Base-by-base conservation (phyloP, 2,888 invertebrate genomes). In the Drosophila borborema region DNA sequence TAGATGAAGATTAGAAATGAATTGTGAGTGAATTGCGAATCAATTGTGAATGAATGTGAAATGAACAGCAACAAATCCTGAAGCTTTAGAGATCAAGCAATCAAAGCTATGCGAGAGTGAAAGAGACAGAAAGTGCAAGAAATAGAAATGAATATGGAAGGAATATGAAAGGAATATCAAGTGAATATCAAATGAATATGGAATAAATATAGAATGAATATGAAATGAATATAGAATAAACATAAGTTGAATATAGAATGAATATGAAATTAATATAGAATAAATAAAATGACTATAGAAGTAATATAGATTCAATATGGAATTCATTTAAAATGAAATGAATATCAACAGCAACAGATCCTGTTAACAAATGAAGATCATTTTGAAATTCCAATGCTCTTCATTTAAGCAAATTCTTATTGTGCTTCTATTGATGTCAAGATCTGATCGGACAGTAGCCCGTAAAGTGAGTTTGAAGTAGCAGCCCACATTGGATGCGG, bases 371-470 rank as follows among this genome's bases (percentile, higher is more conserved):
- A 55, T 55, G 36, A 40, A 55, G 20, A 23, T n/a, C 16, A 16
- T 8, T 38, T 9, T 16, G n/a, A 34, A 36, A 53, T 54, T 34
- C 10, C 34, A 8, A 0, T 5, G 53, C 53, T 54, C 53, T 53
- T 58, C 53, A 54, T 48, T 6, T 45, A 38, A 53, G 31, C n/a
- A 51, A 34, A 34, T 51, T 51, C 31, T 34, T 20, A 40, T 38
- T 45, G 34, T 38, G 59, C 18, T 45, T 55, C 38, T 64, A 70
- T 72, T 78, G 72, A 64, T 78, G 72, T 84, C 84, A 84, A 82
- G 84, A 70, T 77, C 56, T 56, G 71, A 65, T 78, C 55, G 55
- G 66, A 60, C 81, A 64, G 84, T 67, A 86, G 85, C 70, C 53
- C 31, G 41, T 56, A 48, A 64, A 64, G 45, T 48, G 23, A 53